phyloP scores from a whole-genome alignment of 2,888 invertebrate species.

The Aphodius granarius region DNA sequence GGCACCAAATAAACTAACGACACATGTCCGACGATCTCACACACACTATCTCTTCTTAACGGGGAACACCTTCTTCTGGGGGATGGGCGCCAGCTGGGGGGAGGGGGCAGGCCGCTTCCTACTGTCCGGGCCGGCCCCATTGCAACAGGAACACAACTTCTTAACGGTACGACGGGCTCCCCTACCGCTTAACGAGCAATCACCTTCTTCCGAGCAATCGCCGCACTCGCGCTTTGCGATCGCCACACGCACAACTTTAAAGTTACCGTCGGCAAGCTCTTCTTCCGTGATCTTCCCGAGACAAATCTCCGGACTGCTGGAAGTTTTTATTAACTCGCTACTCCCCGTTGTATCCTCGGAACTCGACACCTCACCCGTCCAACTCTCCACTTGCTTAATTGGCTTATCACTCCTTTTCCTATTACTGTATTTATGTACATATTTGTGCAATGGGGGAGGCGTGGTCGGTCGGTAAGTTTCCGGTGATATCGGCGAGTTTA shows the following conservation, averaged over 20 bases:
- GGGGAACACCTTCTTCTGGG: constrained; percentile 51
- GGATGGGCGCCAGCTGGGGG: constrained; percentile 46
- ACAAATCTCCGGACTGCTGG: constrained; percentile 40
- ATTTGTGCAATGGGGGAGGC: constrained; percentile 47
- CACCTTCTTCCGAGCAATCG: constrained; percentile 39
- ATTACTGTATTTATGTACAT: constrained; percentile 53
- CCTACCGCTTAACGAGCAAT: constrained; percentile 45
- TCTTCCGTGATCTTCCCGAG: constrained; percentile 39
- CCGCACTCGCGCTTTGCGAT: constrained; percentile 41
- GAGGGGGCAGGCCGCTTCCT: constrained; percentile 47
- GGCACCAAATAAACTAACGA: constrained; percentile 37
- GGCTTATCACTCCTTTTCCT: constrained; percentile 47
- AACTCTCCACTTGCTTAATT: constrained; percentile 39
- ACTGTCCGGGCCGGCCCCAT: constrained; percentile 44
- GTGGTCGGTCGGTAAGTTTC: constrained; percentile 46
- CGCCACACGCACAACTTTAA: constrained; percentile 45
- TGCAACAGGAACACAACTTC: constrained; percentile 51
- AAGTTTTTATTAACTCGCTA: constrained; percentile 42
- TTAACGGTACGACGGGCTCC: constrained; percentile 48
- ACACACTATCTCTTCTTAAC: constrained; percentile 53
- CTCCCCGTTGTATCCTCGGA: constrained; percentile 49
- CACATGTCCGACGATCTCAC: background rate
- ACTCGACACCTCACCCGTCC: constrained; percentile 46
- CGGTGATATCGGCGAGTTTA: constrained; percentile 51
- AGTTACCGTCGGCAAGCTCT: constrained; percentile 39